A percentile compares a stretch with the other conserved stretches of the same genome.
phyloP scores from a whole-genome alignment of 1,140 invertebrate genomes.

The Lepeophtheirus salmonis region DNA sequence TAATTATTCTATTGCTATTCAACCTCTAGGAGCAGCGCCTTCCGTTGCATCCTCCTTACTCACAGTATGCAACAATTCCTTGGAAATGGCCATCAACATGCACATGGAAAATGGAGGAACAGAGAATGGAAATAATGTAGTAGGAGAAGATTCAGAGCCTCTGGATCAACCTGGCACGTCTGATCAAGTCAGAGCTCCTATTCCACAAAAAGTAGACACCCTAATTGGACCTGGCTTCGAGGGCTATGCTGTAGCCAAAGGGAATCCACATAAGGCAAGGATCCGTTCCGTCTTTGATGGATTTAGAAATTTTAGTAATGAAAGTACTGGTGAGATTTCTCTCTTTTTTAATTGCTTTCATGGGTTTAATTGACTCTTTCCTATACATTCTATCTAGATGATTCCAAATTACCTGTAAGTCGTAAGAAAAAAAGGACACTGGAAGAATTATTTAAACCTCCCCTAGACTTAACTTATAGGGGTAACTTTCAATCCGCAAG shows the following conservation, averaged over 20 bases:
- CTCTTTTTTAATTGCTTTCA: not conserved
- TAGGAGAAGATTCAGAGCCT: not conserved
- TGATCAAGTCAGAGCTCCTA: not conserved
- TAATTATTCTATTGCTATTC: not conserved
- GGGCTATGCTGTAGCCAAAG: not conserved
- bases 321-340: not conserved
- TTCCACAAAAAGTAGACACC: slow-evolving; percentile 1
- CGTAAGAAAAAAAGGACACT: slow-evolving; percentile 36
- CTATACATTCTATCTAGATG: not conserved
- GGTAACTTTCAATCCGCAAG: slow-evolving; percentile 45
- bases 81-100: slow-evolving; percentile 37
- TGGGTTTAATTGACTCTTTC: not conserved
- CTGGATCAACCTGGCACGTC: slow-evolving; percentile 5
- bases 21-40: not conserved
- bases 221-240: slow-evolving; percentile 5
- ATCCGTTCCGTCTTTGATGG: slow-evolving; percentile 16
- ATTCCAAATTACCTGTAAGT: slow-evolving; percentile 23
- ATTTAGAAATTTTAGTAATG: slow-evolving; percentile 16
- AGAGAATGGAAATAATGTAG: not conserved
- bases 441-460: slow-evolving; percentile 53
- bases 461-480: slow-evolving; percentile 45
- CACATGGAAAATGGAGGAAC: slow-evolving; percentile 34
- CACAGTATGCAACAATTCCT: slow-evolving; percentile 33
- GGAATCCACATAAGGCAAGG: not conserved
- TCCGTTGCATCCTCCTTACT: slow-evolving; percentile 28